A percentile compares a stretch with the other conserved stretches of the same genome.
Evolutionary conservation across 2,113 vertebrate species (phyloP).

Genomic region (Bos taurus): ARS-UCD2.0 NC_037350.1:2395001-2395500

Average conservation of each 20-base stretch:
- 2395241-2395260: background rate
- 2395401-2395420: background rate
- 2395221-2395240: background rate
- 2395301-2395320: background rate
- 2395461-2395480: background rate
- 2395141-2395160: background rate
- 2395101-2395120: background rate
- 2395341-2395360: background rate
- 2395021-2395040: background rate
- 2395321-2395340: background rate
- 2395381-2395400: background rate
- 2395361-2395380: background rate
- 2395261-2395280: background rate
- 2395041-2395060: background rate
- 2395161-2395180: background rate
- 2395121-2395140: background rate
- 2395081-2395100: background rate
- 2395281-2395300: background rate
- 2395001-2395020: background rate
- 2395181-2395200: background rate
- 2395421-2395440: background rate
- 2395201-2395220: background rate
- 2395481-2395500: background rate
- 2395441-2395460: background rate
- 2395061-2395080: background rate